These are phyloP conservation scores for Xiphorhynchus erythropygius DNA, from an alignment of 2,797 vertebrate species.

Conservation along the genomic window DNA sequence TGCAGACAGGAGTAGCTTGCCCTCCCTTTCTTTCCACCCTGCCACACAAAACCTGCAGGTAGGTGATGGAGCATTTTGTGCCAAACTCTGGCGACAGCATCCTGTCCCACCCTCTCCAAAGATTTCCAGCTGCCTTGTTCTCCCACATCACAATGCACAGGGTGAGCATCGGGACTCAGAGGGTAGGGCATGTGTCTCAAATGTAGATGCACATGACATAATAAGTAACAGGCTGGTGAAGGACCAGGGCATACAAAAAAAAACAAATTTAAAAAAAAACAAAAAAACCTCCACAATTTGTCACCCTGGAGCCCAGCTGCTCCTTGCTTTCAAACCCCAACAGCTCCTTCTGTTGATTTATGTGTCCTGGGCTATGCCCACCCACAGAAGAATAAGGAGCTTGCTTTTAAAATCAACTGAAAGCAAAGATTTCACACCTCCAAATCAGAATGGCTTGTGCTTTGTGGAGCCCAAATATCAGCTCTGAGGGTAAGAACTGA, in stretches of 20 bases:
- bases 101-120: neutral
- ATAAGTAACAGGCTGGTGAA: neutral
- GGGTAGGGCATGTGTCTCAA: neutral
- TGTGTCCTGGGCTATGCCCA: neutral
- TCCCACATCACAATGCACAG: neutral
- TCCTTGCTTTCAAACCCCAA: neutral
- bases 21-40: conserved; percentile 4
- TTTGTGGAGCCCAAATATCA: conserved; percentile 29
- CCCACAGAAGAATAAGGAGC: neutral
- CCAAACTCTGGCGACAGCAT: fast-evolving
- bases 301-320: neutral
- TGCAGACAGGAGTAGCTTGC: conserved; percentile 21
- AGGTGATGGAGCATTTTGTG: conserved; percentile 14
- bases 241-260: neutral
- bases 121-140: neutral
- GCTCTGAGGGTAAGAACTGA: neutral
- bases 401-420: conserved; percentile 21
- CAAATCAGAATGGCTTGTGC: conserved; percentile 20
- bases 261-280: neutral
- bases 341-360: neutral
- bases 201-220: neutral
- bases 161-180: neutral
- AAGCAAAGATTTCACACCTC: conserved; percentile 62
- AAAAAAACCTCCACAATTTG: neutral
- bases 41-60: conserved; percentile 10